Percentiles rank a stretch among this genome's conserved stretches.
phyloP scores from a whole-genome alignment of 2,888 invertebrate genomes.

The Drosophila affinis region DNA sequence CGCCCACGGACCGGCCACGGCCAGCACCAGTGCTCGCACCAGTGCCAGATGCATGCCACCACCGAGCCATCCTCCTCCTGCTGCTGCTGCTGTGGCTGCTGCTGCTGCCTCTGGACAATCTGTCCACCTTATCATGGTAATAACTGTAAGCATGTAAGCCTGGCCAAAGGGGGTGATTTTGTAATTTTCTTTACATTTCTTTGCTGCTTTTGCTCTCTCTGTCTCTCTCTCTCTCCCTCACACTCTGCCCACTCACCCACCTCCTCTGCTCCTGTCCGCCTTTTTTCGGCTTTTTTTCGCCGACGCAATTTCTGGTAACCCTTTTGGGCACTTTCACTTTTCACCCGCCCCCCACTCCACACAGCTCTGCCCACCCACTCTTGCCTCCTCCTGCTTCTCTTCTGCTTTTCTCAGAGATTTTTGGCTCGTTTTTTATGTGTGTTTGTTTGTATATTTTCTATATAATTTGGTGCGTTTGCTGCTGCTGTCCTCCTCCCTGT shows the following conservation, averaged over 20 bases:
- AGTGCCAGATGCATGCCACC: neutral
- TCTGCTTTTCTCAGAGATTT: conserved; percentile 56
- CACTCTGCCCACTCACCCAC: neutral
- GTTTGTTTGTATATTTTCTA: conserved; percentile 63
- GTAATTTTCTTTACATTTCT: conserved; percentile 79
- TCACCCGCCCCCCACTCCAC: neutral
- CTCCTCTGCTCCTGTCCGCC: neutral
- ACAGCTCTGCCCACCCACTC: neutral
- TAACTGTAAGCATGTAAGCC: conserved; percentile 78
- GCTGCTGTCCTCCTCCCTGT: conserved; percentile 1
- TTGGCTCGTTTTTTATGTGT: conserved; percentile 51
- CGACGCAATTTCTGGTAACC: conserved; percentile 53
- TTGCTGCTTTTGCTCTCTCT: conserved; percentile 60
- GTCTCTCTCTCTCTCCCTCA: conserved; percentile 9
- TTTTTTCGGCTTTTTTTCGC: conserved; percentile 24
- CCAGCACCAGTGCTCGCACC: neutral
- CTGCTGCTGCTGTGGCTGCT: neutral
- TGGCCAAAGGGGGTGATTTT: conserved; percentile 79
- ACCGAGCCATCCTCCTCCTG: neutral
- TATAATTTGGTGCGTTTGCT: conserved; percentile 72
- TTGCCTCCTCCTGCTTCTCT: neutral
- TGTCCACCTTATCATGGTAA: conserved; percentile 76
- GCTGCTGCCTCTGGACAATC: conserved; percentile 23
- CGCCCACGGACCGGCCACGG: neutral
- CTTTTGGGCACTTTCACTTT: conserved; percentile 48